A percentile compares a stretch with the other conserved stretches of the same genome.
Conservation (phyloP, 2,113 vertebrate species). For the Helogale parvula region DNA sequence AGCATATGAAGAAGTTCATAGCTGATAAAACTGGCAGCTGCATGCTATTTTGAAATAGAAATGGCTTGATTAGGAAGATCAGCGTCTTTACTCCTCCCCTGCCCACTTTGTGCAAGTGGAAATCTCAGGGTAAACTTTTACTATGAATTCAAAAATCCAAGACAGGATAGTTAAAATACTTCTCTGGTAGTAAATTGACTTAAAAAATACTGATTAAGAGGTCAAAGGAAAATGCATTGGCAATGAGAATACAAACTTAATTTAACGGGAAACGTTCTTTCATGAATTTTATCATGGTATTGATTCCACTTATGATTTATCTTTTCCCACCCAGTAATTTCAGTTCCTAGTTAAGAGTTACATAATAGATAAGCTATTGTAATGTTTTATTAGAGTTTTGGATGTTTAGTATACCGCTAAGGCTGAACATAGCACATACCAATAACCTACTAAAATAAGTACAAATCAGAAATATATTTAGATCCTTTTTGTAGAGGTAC, state of each 20-base stretch:
- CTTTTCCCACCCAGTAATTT: conserved; percentile 28
- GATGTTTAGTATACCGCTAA: not conserved
- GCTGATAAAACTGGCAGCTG: conserved; percentile 7
- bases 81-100: not conserved
- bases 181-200: not conserved
- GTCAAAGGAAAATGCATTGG: not conserved
- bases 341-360: conserved; percentile 38
- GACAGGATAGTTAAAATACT: conserved; percentile 4
- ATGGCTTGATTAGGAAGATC: not conserved
- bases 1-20: not conserved
- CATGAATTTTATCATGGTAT: not conserved
- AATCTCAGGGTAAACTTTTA: not conserved
- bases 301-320: conserved; percentile 21
- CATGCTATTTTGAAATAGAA: conserved; percentile 42
- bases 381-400: conserved; percentile 7
- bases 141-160: conserved; percentile 25
- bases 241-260: conserved; percentile 19
- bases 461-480: conserved; percentile 27
- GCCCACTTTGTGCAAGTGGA: not conserved
- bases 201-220: conserved; percentile 44
- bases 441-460: conserved; percentile 19
- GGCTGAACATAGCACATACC: not conserved
- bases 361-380: not conserved
- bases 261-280: not conserved
- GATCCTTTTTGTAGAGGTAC: not conserved